A percentile compares a stretch with the other conserved stretches of the same genome.
These are phyloP conservation scores for Diglossa cyanea DNA, from an alignment of 2,797 vertebrate genomes.

Conservation along the genomic window DNA sequence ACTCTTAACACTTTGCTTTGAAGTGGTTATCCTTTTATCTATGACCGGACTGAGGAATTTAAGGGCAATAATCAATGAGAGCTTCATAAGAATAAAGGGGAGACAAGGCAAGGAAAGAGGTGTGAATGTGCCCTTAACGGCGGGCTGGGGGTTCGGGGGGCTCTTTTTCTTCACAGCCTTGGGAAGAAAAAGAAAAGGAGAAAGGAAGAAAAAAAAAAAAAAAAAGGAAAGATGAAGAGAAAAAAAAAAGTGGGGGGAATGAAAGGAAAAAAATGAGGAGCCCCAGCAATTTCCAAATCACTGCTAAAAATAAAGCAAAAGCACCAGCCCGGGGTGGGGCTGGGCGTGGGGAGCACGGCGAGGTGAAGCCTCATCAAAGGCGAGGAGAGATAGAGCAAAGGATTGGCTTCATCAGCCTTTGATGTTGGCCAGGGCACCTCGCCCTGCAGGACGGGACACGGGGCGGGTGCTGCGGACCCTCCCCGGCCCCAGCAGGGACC, in stretches of 20 bases:
- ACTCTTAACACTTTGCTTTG: conserved; percentile 95
- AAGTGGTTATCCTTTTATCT: conserved; percentile 99
- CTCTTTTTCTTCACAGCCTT: conserved; percentile 33
- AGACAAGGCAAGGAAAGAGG: conserved; percentile 81
- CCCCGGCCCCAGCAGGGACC: accelerated
- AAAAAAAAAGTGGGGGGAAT: conserved; percentile 5
- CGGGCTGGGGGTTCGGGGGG: conserved; percentile 30
- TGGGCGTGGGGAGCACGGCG: conserved; percentile 46
- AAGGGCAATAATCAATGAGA: conserved; percentile 94
- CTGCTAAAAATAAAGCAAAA: conserved; percentile 64
- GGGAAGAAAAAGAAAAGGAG: neutral
- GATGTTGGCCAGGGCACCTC: conserved; percentile 80
- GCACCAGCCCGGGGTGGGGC: conserved; percentile 40
- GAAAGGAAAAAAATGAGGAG: neutral
- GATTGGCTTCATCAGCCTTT: conserved; percentile 82
- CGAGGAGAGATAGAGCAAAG: conserved; percentile 81
- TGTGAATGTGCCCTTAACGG: conserved; percentile 81
- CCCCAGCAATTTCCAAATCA: conserved; percentile 52
- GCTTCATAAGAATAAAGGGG: conserved; percentile 88
- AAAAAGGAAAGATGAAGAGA: neutral
- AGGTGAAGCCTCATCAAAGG: conserved; percentile 83
- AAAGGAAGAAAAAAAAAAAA: neutral
- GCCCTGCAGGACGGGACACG: conserved; percentile 43
- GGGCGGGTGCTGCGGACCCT: neutral
- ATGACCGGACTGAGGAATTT: conserved; percentile 93